phyloP scores from a whole-genome alignment of 2,888 invertebrate genomes.

The Diaperis boleti region DNA sequence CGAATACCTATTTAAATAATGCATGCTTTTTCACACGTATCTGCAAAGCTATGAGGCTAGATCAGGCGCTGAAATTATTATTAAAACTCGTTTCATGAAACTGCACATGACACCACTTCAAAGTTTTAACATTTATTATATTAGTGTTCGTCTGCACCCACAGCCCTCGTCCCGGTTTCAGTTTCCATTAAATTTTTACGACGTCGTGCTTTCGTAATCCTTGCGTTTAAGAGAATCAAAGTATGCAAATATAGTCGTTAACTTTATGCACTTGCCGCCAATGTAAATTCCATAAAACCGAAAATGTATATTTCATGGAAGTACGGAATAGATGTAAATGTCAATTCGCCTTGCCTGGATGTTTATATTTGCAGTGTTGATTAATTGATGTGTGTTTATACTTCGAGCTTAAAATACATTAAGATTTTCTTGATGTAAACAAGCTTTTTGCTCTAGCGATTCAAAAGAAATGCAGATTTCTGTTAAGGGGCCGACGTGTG shows the following conservation, averaged over 20 bases:
- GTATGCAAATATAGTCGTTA: conserved; percentile 27
- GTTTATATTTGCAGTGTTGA: conserved; percentile 40
- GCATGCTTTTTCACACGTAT: too few relatives aligned
- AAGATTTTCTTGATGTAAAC: conserved; percentile 32
- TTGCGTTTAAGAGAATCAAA: conserved; percentile 8
- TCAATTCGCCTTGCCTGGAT: conserved; percentile 29
- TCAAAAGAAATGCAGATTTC: not conserved
- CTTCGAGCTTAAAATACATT: conserved; percentile 35
- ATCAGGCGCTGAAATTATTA: too few relatives aligned
- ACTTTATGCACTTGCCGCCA: conserved; percentile 28
- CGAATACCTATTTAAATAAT: too few relatives aligned
- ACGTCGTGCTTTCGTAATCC: conserved; percentile 1
- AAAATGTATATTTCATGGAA: conserved; percentile 37
- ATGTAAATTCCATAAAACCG: conserved; percentile 37
- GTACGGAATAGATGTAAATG: conserved; percentile 36
- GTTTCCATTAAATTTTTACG: conserved; percentile 18
- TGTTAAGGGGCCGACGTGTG: too few relatives aligned
- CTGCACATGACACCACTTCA: too few relatives aligned
- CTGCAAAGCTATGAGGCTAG: too few relatives aligned
- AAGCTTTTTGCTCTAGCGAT: conserved; percentile 11
- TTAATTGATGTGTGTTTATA: conserved; percentile 38
- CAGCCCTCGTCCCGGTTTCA: too few relatives aligned
- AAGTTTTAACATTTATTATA: too few relatives aligned
- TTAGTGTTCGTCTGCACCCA: too few relatives aligned
- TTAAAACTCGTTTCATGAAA: too few relatives aligned